These are phyloP conservation scores for Eidolon helvum DNA, from an alignment of 2,113 vertebrate genomes.

Conservation along the genomic window DNA sequence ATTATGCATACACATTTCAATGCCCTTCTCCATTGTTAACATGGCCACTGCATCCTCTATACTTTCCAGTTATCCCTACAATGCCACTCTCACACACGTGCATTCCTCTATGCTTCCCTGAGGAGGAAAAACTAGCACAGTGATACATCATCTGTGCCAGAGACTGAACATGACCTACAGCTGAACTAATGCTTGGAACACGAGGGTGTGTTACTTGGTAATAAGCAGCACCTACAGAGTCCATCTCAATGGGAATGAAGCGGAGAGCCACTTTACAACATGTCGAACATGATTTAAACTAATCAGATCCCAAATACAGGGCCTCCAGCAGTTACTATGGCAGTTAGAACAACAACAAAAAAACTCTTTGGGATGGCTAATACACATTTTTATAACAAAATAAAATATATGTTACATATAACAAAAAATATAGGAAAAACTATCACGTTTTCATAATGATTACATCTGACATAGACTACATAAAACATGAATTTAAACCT, in stretches of 20 bases:
- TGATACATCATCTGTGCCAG: background rate
- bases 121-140: background rate
- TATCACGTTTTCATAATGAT: background rate
- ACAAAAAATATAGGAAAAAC: conserved; percentile 1
- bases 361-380: background rate
- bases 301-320: background rate
- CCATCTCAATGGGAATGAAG: background rate
- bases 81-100: background rate
- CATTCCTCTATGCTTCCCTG: background rate
- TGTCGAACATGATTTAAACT: background rate
- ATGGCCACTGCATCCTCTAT: background rate
- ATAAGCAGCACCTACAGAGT: background rate
- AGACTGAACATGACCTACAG: background rate
- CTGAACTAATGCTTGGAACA: accelerated
- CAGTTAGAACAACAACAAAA: background rate
- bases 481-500: background rate
- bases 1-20: background rate
- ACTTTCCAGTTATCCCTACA: background rate
- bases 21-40: background rate
- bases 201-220: background rate
- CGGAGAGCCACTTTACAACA: background rate
- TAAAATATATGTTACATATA: background rate
- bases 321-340: background rate
- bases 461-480: background rate
- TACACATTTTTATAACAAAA: background rate